These are phyloP conservation scores for Colistium nudipinnis DNA, from an alignment of 2,113 vertebrate genomes.

Conservation along the genomic window DNA sequence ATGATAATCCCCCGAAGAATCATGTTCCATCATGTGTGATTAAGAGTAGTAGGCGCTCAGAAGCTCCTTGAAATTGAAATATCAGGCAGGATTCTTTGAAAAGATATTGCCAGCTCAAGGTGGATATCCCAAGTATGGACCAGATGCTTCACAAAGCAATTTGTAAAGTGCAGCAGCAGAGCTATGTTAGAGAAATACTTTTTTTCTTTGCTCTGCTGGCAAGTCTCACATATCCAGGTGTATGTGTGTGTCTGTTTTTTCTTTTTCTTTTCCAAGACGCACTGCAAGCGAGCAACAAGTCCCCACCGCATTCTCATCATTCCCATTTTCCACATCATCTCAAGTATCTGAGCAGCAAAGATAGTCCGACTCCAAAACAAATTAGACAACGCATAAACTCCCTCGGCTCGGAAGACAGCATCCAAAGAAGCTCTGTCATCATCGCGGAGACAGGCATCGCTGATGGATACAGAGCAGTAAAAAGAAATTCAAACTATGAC, in stretches of 20 bases:
- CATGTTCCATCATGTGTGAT: conserved; percentile 55
- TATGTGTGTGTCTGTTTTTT: conserved; percentile 13
- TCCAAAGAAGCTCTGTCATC: not conserved
- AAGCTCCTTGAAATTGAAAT: conserved; percentile 79
- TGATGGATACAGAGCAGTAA: not conserved
- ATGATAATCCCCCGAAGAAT: conserved; percentile 61
- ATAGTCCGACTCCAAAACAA: conserved; percentile 41
- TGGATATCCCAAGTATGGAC: conserved; percentile 23
- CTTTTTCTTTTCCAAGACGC: conserved; percentile 32
- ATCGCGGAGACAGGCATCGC: not conserved
- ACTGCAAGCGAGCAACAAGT: conserved; percentile 42
- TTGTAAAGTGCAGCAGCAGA: conserved; percentile 49
- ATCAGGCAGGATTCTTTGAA: conserved; percentile 59
- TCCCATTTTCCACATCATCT: conserved; percentile 59
- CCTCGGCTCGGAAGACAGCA: not conserved
- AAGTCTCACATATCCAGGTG: conserved; percentile 44
- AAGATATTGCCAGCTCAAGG: conserved; percentile 60
- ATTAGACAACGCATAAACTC: conserved; percentile 43
- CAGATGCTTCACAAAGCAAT: conserved; percentile 52
- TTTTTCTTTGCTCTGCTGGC: conserved; percentile 32
- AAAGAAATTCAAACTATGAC: not conserved
- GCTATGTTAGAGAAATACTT: conserved; percentile 27
- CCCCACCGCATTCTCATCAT: conserved; percentile 56
- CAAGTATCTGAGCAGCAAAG: conserved; percentile 35
- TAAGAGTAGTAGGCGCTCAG: conserved; percentile 53